Evolutionary conservation across 2,888 invertebrate species (phyloP), one percentile per base, ranked within the genome.

Genomic region (Agrotis segetum): DNA sequence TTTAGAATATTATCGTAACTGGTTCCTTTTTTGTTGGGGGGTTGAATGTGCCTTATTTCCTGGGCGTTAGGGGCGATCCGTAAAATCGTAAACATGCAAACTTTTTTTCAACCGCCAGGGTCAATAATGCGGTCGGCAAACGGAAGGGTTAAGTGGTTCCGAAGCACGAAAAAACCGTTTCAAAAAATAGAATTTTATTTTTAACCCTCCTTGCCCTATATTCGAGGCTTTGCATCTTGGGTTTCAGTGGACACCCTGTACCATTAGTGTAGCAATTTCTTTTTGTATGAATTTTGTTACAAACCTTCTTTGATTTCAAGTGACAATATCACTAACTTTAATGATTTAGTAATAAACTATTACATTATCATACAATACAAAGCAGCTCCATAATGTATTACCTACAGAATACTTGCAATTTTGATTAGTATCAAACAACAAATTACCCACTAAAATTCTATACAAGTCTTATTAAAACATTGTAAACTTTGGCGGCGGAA

Each of bases 1-100:
- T 89, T 89, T 89, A 87, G 90, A 90, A 89, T 86, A 89, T 89
- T 88, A 90, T 88, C 90, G 89, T 91, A 88, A 90, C 89, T 86
- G 86, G 83, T 79, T 79, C 85, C 86, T 87, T 87, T 89, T 84
- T 84, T 86, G 83, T 83, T 55, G 74, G 58, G 74, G 65, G 75
- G 66, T 66, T 76, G 70, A 82, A 82, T 85, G 80, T 65, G 80
- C 83, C 81, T 85, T 87, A 86, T 88, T 87, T 85, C 83, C 85
- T 77, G 69, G 47, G 47, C 29, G 61, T 77, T 82, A 81, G 47
- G 76, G 76, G 52, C 53, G 81, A 9, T 47, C n/a, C 49, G 66
- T 65, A 55, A 77, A 77, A 70, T 72, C 64, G 74, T 84, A 82
- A 76, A 76, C 69, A 78, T 74, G 79, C 81, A 70, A 77, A 82